phyloP scores from a whole-genome alignment of 2,888 invertebrate genomes.

The Oxyteleia sp. region DNA sequence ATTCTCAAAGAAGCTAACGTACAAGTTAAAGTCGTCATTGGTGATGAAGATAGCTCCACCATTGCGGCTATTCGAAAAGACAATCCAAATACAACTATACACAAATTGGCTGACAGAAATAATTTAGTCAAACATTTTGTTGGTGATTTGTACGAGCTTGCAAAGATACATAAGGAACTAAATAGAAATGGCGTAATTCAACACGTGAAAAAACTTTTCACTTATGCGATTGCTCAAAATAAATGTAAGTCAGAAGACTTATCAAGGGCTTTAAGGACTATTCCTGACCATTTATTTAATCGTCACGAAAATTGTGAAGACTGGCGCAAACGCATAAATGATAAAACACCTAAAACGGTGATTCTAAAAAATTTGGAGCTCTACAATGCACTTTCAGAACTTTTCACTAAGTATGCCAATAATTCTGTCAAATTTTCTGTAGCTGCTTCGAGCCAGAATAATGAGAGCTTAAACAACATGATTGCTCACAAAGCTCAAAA shows the following conservation, averaged over 20 bases:
- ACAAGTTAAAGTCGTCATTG: slow-evolving; percentile 23
- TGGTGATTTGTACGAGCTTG: slow-evolving; percentile 21
- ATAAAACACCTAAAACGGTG: slow-evolving; percentile 22
- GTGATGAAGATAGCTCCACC: slow-evolving; percentile 29
- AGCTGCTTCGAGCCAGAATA: too few species aligned
- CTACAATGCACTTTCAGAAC: neutral
- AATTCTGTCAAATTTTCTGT: slow-evolving; percentile 16
- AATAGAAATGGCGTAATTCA: slow-evolving; percentile 21
- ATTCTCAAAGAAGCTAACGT: slow-evolving; percentile 83
- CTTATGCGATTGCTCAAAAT: slow-evolving; percentile 20
- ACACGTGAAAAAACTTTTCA: slow-evolving; percentile 20
- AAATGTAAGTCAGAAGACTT: slow-evolving; percentile 2
- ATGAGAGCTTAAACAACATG: too few species aligned
- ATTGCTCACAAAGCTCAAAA: slow-evolving; percentile 76
- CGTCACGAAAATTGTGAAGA: slow-evolving; percentile 20
- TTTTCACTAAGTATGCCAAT: slow-evolving; percentile 28
- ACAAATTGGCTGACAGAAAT: slow-evolving; percentile 36
- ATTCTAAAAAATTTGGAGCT: slow-evolving; percentile 6
- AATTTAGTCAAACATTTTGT: slow-evolving; percentile 37
- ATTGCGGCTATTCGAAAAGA: slow-evolving; percentile 23
- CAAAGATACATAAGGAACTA: slow-evolving; percentile 15
- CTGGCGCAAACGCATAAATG: too few species aligned
- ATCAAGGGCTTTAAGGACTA: neutral
- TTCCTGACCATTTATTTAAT: slow-evolving; percentile 16
- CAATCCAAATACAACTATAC: slow-evolving; percentile 4